These are phyloP conservation scores for Pseudomyrmex concolor DNA, from an alignment of 1,140 invertebrate genomes.

Conservation along the genomic window DNA sequence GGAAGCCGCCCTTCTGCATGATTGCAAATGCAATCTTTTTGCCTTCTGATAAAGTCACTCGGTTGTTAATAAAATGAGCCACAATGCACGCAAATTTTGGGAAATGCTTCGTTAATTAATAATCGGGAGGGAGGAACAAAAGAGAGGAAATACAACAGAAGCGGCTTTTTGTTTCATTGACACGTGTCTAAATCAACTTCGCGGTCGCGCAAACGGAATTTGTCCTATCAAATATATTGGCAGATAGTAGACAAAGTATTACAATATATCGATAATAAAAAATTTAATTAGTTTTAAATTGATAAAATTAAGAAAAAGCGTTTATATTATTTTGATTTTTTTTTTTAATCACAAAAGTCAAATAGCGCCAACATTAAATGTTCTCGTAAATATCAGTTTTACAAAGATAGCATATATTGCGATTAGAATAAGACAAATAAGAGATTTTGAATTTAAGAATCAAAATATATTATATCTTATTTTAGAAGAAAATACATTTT, in stretches of 20 bases:
- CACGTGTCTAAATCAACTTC: constrained; percentile 1
- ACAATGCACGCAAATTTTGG: constrained; percentile 1
- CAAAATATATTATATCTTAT: background rate
- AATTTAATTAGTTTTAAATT: background rate
- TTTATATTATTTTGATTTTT: background rate
- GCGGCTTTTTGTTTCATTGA: background rate
- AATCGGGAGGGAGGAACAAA: background rate
- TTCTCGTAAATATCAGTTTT: background rate
- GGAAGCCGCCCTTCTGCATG: background rate
- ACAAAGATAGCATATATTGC: no score
- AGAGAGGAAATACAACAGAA: background rate
- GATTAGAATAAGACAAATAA: no score
- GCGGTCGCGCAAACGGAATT: background rate
- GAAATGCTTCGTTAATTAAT: constrained; percentile 19
- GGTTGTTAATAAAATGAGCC: background rate
- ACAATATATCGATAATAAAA: background rate
- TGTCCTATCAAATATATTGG: constrained; percentile 9
- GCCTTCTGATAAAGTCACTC: background rate
- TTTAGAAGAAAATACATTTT: background rate
- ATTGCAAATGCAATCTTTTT: constrained; percentile 17
- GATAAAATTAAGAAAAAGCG: background rate
- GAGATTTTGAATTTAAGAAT: no score
- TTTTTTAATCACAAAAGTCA: background rate
- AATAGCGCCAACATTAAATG: background rate
- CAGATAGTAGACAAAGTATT: background rate